Base-by-base conservation (phyloP, 2,888 invertebrate species). In the Leptopterna dolabrata region DNA sequence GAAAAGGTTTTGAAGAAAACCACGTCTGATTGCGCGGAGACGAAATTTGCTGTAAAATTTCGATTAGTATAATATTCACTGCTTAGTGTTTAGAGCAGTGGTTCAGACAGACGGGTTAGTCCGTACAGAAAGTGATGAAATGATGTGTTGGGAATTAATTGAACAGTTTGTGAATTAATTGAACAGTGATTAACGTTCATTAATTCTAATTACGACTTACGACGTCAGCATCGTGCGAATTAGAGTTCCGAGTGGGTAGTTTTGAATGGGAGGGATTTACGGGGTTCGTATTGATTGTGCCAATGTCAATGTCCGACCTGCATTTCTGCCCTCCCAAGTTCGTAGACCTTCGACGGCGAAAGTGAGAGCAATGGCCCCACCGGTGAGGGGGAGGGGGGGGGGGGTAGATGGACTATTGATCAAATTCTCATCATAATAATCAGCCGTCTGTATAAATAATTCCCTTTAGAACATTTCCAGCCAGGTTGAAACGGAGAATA, bases 311-410 rank as follows among this genome's bases (percentile, higher is more conserved):
- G 70, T 55, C 84, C 73, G 70, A 70, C 84, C 84, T 73, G 73
- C 71, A 84, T 73, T 73, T 73, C 84, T 63, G 71, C 84, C 70
- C 84, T 84, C 73, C 70, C 84, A 84, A 84, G 81, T 81, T 81
- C 81, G 51, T 51, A 81, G 81, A 81, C 81, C 81, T 51, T 51
- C 81, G 81, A 81, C 27, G 51, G 81, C n/a, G 81, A 81, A 81
- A 81, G 81, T 73, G 73, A 73, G 73, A 73, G 73, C 73, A 73
- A 73, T 36, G 73, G 41, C 30, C 73, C 73, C 1, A 13, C 71
- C 1, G 30, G 30, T 1, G n/a, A 19, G 19, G 45, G 45, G 45
- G n/a, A n/a, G n/a, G n/a, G n/a, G n/a, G n/a, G n/a, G n/a, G n/a
- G n/a, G n/a, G n/a, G n/a, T n/a, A n/a, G n/a, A n/a, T n/a, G n/a